A percentile compares a stretch with the other conserved stretches of the same genome.
Conservation (phyloP, 2,888 invertebrate genomes). For the Apantesis nais region DNA sequence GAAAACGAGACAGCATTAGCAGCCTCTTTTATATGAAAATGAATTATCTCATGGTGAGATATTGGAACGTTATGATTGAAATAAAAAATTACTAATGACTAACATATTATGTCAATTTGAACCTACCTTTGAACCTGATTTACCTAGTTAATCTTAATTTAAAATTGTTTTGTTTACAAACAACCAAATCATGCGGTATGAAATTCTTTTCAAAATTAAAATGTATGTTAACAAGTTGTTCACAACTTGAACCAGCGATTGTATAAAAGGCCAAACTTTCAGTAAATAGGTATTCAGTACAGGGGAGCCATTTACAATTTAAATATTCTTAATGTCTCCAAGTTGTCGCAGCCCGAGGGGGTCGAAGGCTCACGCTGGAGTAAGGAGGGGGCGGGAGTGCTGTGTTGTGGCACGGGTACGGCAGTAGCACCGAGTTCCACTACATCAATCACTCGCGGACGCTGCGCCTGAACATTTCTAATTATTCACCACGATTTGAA, state of each 20-base stretch:
- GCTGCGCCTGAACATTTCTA: conserved; percentile 83
- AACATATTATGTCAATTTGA: too few species aligned
- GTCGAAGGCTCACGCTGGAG: conserved; percentile 39
- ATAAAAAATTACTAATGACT: too few species aligned
- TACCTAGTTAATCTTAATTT: not conserved
- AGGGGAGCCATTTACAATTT: conserved; percentile 84
- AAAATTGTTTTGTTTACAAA: conserved; percentile 23
- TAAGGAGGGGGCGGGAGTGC: conserved; percentile 41
- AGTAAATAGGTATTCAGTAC: conserved; percentile 83
- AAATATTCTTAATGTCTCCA: conserved; percentile 85
- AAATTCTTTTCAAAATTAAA: conserved; percentile 44
- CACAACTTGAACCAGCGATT: conserved; percentile 52
- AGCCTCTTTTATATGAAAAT: too few species aligned
- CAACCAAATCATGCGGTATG: conserved; percentile 32
- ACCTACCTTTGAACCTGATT: too few species aligned
- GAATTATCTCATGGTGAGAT: too few species aligned
- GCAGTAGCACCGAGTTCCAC: conserved; percentile 72
- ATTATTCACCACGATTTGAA: conserved; percentile 78
- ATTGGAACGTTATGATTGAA: too few species aligned
- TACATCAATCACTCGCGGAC: conserved; percentile 85
- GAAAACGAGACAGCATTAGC: too few species aligned
- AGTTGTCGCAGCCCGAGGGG: conserved; percentile 70
- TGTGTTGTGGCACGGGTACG: conserved; percentile 37
- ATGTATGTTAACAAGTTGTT: conserved; percentile 45
- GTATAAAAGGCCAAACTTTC: conserved; percentile 72